Conservation (phyloP, 2,888 invertebrate genomes). For the Ceratothoa steindachneri region DNA sequence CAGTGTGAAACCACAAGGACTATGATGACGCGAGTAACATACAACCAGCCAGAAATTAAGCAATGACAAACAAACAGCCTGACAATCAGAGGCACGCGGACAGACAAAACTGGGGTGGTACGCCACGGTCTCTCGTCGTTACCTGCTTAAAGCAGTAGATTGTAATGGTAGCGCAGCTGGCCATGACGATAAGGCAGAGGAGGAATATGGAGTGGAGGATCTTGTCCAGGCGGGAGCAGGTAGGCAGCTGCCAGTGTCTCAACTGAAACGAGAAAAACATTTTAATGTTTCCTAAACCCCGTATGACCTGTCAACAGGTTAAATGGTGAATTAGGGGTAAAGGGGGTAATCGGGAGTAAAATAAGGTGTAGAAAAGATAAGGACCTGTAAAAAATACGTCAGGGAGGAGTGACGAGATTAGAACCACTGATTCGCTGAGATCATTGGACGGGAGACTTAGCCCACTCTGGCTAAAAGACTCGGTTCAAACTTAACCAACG, state of each 20-base stretch:
- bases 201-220: slow-evolving; percentile 57
- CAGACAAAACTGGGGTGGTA: not conserved
- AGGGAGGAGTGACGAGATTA: too few relatives aligned
- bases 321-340: not conserved
- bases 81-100: not conserved
- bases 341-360: not conserved
- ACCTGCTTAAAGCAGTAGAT: slow-evolving; percentile 56
- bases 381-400: not conserved
- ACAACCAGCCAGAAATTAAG: too few relatives aligned
- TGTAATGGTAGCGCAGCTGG: slow-evolving; percentile 57
- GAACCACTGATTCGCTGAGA: too few relatives aligned
- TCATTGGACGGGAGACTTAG: too few relatives aligned
- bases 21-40: too few relatives aligned
- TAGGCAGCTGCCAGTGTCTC: slow-evolving; percentile 56
- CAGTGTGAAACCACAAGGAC: too few relatives aligned
- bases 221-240: slow-evolving; percentile 56
- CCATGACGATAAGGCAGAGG: slow-evolving; percentile 56
- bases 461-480: too few relatives aligned
- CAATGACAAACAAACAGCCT: too few relatives aligned
- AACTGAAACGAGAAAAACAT: slow-evolving; percentile 52
- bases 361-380: not conserved
- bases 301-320: not conserved
- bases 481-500: too few relatives aligned
- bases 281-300: not conserved
- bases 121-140: too few relatives aligned